Conservation (phyloP, 2,797 vertebrate species). For the Pachyuromys duprasi region DNA sequence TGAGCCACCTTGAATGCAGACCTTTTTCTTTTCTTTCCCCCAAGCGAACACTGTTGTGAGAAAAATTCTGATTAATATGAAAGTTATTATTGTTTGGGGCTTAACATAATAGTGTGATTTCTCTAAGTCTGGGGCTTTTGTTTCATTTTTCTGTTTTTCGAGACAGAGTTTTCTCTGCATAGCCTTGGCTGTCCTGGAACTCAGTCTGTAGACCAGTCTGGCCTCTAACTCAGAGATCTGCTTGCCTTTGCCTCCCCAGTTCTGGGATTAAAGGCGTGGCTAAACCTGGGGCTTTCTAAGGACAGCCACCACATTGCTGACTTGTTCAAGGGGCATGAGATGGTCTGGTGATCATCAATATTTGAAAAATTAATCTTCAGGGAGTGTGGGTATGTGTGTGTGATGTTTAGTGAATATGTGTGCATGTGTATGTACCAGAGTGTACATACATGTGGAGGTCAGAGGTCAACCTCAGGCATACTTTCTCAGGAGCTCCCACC, state of each 20-base stretch:
- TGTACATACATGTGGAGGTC: background rate
- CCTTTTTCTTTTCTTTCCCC: background rate
- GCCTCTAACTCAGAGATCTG: no score
- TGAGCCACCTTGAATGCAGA: background rate
- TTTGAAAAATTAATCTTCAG: background rate
- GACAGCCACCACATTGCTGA: no score
- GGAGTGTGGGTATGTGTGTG: background rate
- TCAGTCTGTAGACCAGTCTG: no score
- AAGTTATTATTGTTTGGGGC: background rate
- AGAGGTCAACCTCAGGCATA: background rate
- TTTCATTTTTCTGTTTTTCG: no score
- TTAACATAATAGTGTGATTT: background rate
- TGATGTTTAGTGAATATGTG: background rate
- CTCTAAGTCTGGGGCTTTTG: background rate
- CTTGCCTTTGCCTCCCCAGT: no score
- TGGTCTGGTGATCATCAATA: background rate
- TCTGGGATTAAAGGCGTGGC: no score
- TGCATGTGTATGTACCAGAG: background rate
- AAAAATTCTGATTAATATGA: background rate
- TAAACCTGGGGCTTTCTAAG: background rate
- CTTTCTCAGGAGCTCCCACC: background rate
- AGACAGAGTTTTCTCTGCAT: no score
- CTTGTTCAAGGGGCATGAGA: rapidly evolving
- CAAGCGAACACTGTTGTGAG: background rate
- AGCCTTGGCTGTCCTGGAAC: no score